These are phyloP conservation scores for Cataglyphis altisquamis DNA, from an alignment of 2,888 invertebrate genomes.

Conservation along the genomic window DNA sequence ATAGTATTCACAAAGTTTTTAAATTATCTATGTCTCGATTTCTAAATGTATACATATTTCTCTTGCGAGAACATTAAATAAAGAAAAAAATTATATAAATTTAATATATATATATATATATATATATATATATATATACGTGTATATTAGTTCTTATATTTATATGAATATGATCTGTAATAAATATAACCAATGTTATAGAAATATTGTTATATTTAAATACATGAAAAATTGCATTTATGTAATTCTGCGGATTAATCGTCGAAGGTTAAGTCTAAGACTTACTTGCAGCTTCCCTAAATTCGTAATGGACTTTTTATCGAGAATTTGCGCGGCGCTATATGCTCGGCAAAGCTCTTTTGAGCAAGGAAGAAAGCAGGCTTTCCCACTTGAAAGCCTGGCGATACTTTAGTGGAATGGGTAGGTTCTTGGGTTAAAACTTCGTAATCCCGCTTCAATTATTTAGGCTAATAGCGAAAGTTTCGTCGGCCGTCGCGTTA, in stretches of 20 bases:
- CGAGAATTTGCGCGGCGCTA: conserved; percentile 29
- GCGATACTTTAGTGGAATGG: conserved; percentile 36
- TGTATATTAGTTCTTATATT: neutral
- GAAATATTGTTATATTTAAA: neutral
- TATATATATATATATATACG: neutral
- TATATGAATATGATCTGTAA: neutral
- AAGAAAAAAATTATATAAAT: neutral
- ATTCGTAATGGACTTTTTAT: conserved; percentile 52
- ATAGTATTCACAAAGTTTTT: neutral
- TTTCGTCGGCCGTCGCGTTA: conserved; percentile 63
- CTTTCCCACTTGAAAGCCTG: conserved; percentile 38
- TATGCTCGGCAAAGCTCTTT: conserved; percentile 19
- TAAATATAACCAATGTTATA: neutral
- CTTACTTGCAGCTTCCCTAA: conserved; percentile 16
- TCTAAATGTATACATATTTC: neutral
- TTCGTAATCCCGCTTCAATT: conserved; percentile 67
- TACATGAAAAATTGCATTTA: neutral
- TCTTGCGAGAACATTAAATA: neutral
- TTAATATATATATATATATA: too few species aligned
- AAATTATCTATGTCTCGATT: neutral
- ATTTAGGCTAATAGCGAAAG: conserved; percentile 69
- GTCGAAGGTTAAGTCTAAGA: conserved; percentile 24
- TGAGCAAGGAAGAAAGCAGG: conserved; percentile 42
- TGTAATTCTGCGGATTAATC: conserved; percentile 19
- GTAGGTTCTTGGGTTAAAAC: conserved; percentile 57